phyloP scores from a whole-genome alignment of 2,888 invertebrate genomes.

The Choristoneura rosaceana region DNA sequence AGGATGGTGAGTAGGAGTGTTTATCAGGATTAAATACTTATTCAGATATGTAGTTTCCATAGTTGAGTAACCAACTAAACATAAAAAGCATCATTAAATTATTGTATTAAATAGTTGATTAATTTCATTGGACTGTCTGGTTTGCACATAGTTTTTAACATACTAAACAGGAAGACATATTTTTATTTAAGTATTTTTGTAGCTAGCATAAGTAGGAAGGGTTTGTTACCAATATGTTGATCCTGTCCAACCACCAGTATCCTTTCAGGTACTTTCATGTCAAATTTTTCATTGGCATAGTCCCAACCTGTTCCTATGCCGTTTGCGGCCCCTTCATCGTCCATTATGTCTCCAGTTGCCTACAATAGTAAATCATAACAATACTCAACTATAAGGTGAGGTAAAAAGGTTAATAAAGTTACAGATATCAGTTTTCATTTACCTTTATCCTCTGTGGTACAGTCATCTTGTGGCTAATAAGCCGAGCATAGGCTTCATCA shows the following conservation, averaged over 20 bases:
- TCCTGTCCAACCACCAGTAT: slow-evolving; percentile 95
- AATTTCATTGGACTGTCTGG: too few species aligned
- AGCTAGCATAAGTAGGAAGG: not conserved
- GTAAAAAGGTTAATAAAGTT: not conserved
- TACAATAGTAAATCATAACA: slow-evolving; percentile 54
- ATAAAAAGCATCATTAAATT: too few species aligned
- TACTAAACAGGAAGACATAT: too few species aligned
- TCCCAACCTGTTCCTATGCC: slow-evolving; percentile 87
- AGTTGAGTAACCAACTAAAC: too few species aligned
- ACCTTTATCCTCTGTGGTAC: slow-evolving; percentile 83
- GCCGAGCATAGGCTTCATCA: slow-evolving; percentile 79
- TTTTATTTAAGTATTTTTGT: too few species aligned
- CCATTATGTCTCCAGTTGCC: slow-evolving; percentile 89
- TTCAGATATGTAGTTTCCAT: too few species aligned
- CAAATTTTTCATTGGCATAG: slow-evolving; percentile 90
- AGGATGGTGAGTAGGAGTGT: too few species aligned
- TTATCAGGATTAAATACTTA: too few species aligned
- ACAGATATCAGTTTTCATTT: not conserved
- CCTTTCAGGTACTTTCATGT: slow-evolving; percentile 97
- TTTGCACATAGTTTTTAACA: too few species aligned
- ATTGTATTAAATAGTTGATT: too few species aligned
- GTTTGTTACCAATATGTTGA: slow-evolving; percentile 84
- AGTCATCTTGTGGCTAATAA: slow-evolving; percentile 82
- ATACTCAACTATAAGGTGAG: not conserved
- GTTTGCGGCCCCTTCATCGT: slow-evolving; percentile 87